phyloP scores from a whole-genome alignment of 2,113 vertebrate genomes.

The Octodon degus region DNA sequence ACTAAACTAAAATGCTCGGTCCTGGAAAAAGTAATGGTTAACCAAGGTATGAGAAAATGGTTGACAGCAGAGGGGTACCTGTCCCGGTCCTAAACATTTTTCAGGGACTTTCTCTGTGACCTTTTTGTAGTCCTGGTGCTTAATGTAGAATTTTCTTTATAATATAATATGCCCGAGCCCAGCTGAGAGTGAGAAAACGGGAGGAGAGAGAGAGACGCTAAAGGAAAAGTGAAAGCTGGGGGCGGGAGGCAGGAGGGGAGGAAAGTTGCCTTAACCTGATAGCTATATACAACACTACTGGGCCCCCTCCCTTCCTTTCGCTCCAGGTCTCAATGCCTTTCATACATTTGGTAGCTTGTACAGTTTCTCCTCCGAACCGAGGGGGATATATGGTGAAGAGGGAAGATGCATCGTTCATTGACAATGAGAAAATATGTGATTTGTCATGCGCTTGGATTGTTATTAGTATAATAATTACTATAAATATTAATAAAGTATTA shows the following conservation, averaged over 20 bases:
- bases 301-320: constrained; percentile 66
- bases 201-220: constrained; percentile 44
- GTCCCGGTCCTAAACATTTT: constrained; percentile 65
- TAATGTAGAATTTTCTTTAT: constrained; percentile 63
- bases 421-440: constrained; percentile 87
- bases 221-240: constrained; percentile 63
- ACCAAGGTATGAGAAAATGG: constrained; percentile 48
- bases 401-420: constrained; percentile 80
- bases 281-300: constrained; percentile 80
- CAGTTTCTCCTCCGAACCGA: constrained; percentile 81
- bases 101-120: constrained; percentile 56
- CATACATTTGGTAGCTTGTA: constrained; percentile 82
- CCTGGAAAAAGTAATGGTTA: constrained; percentile 51
- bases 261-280: constrained; percentile 62
- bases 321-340: constrained; percentile 72
- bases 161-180: constrained; percentile 75
- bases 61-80: not conserved
- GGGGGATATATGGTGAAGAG: constrained; percentile 51
- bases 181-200: not conserved
- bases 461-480: constrained; percentile 79
- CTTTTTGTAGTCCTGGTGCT: constrained; percentile 66
- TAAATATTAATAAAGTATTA: constrained; percentile 83
- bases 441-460: constrained; percentile 88
- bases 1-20: constrained; percentile 75
- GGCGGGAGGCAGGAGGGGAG: not conserved